Evolutionary conservation across 92 coral and sea anemone genomes (phyloP).

Genomic region (Actinostola sp.): DNA sequence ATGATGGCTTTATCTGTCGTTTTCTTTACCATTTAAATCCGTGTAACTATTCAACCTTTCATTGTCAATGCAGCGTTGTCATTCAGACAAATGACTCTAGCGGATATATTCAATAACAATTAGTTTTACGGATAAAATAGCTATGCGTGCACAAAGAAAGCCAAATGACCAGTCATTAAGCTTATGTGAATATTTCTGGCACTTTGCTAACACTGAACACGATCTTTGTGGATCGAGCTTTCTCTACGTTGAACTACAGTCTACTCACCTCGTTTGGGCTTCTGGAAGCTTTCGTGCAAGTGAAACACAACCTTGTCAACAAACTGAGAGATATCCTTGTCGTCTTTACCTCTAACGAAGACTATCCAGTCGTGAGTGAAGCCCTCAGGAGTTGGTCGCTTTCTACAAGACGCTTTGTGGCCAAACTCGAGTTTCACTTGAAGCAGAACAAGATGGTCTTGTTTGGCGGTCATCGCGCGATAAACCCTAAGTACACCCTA

Average conservation of each 20-base stretch:
- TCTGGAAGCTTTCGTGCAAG: constrained; percentile 92
- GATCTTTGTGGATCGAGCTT: no score
- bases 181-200: background rate
- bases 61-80: background rate
- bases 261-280: constrained; percentile 90
- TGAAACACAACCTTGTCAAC: constrained; percentile 95
- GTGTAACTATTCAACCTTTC: constrained; percentile 1
- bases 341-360: constrained; percentile 93
- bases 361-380: constrained; percentile 96
- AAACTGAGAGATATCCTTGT: constrained; percentile 92
- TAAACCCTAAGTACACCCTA: background rate
- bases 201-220: no score
- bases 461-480: constrained; percentile 37
- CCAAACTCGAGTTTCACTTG: constrained; percentile 97
- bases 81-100: constrained; percentile 31
- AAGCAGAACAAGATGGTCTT: constrained; percentile 54
- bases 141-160: constrained; percentile 8
- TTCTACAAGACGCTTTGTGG: constrained; percentile 92
- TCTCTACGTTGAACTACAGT: background rate
- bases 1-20: background rate
- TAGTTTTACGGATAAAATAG: background rate
- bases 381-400: constrained; percentile 83
- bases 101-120: constrained; percentile 25
- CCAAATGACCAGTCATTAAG: constrained; percentile 1
- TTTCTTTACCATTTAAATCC: background rate